phyloP scores from a whole-genome alignment of 2,888 invertebrate species.

The Acrobasis suavella region DNA sequence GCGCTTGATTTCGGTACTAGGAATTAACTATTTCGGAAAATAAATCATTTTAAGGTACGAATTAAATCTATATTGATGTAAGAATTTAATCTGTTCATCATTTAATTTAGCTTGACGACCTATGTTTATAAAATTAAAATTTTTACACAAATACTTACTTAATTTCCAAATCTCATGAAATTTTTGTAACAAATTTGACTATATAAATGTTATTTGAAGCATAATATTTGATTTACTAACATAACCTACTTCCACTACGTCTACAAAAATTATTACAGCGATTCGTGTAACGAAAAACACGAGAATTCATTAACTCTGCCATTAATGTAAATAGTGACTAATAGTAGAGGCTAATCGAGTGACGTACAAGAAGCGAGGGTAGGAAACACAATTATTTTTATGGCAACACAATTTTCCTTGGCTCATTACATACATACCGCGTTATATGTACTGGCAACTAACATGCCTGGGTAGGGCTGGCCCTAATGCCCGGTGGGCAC shows the following conservation, averaged over 20 bases:
- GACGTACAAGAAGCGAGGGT: slow-evolving; percentile 57
- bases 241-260: slow-evolving; percentile 13
- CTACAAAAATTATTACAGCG: slow-evolving; percentile 15
- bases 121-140: no score
- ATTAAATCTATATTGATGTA: no score
- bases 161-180: not conserved
- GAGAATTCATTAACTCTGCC: slow-evolving; percentile 27
- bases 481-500: slow-evolving; percentile 77
- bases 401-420: slow-evolving; percentile 81
- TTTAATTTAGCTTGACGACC: no score
- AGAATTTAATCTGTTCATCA: no score
- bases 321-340: slow-evolving; percentile 31
- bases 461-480: slow-evolving; percentile 76
- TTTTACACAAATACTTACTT: no score
- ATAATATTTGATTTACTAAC: not conserved
- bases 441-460: slow-evolving; percentile 74
- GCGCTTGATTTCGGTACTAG: no score
- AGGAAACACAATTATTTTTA: slow-evolving; percentile 80
- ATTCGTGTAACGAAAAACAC: slow-evolving; percentile 22
- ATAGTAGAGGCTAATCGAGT: slow-evolving; percentile 54
- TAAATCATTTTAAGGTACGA: no score
- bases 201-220: not conserved
- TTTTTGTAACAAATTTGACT: not conserved
- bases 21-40: no score
- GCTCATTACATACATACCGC: slow-evolving; percentile 80